Base-by-base conservation (phyloP, 2,888 invertebrate species). In the Alloplasta piceator region DNA sequence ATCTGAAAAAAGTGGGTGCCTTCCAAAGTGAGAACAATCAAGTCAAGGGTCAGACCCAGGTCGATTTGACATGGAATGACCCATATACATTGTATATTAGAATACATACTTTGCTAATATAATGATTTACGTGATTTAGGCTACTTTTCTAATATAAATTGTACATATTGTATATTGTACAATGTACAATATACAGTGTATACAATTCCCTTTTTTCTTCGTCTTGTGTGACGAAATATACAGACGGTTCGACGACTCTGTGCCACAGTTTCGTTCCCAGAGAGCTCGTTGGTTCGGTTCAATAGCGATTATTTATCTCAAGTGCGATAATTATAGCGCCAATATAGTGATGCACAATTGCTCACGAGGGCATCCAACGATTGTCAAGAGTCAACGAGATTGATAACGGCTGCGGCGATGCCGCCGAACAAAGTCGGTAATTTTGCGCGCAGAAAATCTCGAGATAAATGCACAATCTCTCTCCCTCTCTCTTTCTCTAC, bases 261-360 rank as follows among this genome's bases (percentile, higher is more conserved):
- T 52, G 6, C 9, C n/a, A 46, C n/a, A 46, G 46, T 46, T 46
- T 46, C 5, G 26, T 26, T 26, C 3, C 26, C 26, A 26, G 26
- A 26, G 26, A 26, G 26, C 26, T 26, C 5, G 26, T 0, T 36
- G 36, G 36, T 36, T 43, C 26, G 58, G 9, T 70, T 70, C 58
- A 67, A 71, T 41, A 71, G 43, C 63, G 68, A 76, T 80, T 80
- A 80, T 76, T 80, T 68, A 72, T 55, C 67, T 55, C 36, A 55
- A 63, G 72, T 48, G 63, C 63, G 76, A 76, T 80, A 76, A 80
- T 80, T 76, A 76, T 76, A 64, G 43, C 68, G 55, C 50, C 58
- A 26, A 38, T 36, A 56, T 55, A 6, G 39, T 48, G 48, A 12
- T 48, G 48, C n/a, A 46, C 73, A 43, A 78, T 74, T 66, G 64